Conservation (phyloP, 2,888 invertebrate genomes). For the Macrosiphum euphorbiae region DNA sequence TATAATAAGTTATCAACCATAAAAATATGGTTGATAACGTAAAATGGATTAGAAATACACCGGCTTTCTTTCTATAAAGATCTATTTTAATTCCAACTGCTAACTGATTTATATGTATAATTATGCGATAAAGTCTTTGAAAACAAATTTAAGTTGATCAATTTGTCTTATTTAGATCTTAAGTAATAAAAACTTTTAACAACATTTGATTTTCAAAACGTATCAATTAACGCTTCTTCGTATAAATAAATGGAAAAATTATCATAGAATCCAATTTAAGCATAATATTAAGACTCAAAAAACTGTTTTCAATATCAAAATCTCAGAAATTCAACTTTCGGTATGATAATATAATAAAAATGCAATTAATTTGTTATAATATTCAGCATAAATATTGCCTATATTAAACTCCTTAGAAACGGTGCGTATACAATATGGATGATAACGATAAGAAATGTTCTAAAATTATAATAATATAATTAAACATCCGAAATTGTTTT, state of each 20-base stretch:
- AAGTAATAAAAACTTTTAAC: neutral
- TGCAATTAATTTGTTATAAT: neutral
- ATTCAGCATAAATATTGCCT: neutral
- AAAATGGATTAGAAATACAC: neutral
- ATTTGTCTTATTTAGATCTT: neutral
- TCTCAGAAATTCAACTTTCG: neutral
- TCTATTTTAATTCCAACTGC: neutral
- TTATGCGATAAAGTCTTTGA: neutral
- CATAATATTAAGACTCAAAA: neutral
- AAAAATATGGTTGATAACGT: neutral
- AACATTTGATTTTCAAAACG: neutral
- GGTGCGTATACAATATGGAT: neutral
- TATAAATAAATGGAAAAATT: neutral
- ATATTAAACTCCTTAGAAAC: neutral
- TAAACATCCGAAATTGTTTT: neutral
- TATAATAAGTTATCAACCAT: neutral
- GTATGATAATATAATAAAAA: neutral
- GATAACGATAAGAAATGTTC: no score
- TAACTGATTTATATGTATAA: neutral
- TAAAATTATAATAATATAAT: neutral
- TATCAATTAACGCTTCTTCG: neutral
- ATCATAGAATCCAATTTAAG: neutral
- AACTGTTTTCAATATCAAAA: neutral
- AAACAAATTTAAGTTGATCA: neutral
- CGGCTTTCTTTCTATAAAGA: neutral